Percentiles rank a stretch among this genome's conserved stretches.
These are phyloP conservation scores for Arrhamphus sclerolepis DNA, from an alignment of 2,797 vertebrate genomes.

Conservation along the genomic window DNA sequence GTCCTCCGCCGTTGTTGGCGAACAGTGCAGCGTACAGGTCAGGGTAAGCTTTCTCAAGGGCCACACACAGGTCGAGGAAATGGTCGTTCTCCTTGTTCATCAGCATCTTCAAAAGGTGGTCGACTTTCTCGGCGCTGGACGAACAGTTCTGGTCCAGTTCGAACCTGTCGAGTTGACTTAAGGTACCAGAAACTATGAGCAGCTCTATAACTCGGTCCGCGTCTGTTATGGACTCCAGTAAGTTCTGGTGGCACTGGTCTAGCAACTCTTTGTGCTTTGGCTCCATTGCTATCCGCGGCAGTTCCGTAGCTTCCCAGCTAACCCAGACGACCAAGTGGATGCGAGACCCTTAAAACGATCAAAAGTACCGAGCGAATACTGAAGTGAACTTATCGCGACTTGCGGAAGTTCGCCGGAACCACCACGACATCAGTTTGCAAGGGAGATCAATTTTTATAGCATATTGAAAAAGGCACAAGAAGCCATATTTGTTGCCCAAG, in stretches of 20 bases:
- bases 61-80: slow-evolving; percentile 94
- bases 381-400: slow-evolving; percentile 75
- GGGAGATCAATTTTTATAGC: slow-evolving; percentile 75
- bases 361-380: slow-evolving; percentile 73
- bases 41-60: slow-evolving; percentile 96
- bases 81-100: slow-evolving; percentile 95
- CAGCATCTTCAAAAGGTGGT: slow-evolving; percentile 93
- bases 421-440: slow-evolving; percentile 74
- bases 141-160: slow-evolving; percentile 89
- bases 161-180: slow-evolving; percentile 88
- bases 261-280: slow-evolving; percentile 96
- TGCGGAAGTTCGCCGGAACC: slow-evolving; percentile 77
- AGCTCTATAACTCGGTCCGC: slow-evolving; percentile 91
- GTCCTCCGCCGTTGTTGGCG: slow-evolving; percentile 84
- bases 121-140: slow-evolving; percentile 89
- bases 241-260: slow-evolving; percentile 93
- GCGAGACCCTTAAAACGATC: slow-evolving; percentile 61
- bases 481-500: slow-evolving; percentile 88
- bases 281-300: slow-evolving; percentile 87
- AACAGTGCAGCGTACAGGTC: slow-evolving; percentile 92
- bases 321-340: slow-evolving; percentile 67
- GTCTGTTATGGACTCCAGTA: slow-evolving; percentile 93
- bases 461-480: slow-evolving; percentile 82
- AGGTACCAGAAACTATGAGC: slow-evolving; percentile 88
- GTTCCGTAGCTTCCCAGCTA: slow-evolving; percentile 82